These are phyloP conservation scores for Ciona savignyi DNA, from an alignment of 23 tunicate genomes.

Conservation along the genomic window DNA sequence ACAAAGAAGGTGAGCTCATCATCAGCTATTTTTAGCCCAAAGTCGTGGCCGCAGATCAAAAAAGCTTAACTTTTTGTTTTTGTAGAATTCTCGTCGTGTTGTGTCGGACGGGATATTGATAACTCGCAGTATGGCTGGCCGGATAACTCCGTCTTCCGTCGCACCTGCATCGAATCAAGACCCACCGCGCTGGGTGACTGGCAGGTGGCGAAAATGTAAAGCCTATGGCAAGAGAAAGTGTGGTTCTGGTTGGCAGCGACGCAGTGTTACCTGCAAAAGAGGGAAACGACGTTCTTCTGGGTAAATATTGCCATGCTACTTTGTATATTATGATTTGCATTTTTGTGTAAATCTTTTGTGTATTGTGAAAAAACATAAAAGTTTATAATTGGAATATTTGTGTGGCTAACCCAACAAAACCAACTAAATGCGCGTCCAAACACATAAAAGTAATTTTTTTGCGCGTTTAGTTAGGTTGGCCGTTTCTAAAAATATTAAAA, in stretches of 20 bases:
- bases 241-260: conserved; percentile 57
- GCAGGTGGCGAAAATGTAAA: conserved; percentile 77
- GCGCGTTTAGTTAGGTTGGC: no score
- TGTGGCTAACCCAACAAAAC: no score
- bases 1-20: neutral
- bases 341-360: no score
- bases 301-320: conserved; percentile 36
- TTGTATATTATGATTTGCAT: no score
- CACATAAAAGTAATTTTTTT: no score
- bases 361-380: no score
- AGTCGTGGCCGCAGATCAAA: neutral
- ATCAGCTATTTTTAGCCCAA: neutral
- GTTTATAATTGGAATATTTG: no score
- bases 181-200: conserved; percentile 67
- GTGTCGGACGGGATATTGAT: neutral
- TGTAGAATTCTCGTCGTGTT: neutral
- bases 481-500: no score
- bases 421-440: no score
- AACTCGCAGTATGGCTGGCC: neutral
- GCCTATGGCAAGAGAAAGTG: conserved; percentile 42
- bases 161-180: neutral
- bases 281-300: conserved; percentile 43
- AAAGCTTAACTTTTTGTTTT: neutral
- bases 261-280: conserved; percentile 63
- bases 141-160: neutral